Evolutionary conservation across 2,888 invertebrate genomes (phyloP).

Genomic region (Luperina nickerlii): DNA sequence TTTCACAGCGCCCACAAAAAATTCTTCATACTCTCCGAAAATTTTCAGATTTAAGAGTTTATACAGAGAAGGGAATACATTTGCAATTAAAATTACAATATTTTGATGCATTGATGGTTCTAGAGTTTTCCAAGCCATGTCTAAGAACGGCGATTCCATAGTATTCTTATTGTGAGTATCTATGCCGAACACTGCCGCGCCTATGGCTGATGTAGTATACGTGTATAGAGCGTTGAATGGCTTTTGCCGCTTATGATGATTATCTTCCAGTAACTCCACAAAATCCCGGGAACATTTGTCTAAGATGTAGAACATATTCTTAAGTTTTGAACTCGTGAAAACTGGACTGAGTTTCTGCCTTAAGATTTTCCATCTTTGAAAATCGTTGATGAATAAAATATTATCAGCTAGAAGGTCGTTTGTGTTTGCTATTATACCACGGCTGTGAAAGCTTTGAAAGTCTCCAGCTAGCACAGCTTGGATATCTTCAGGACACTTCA

Average conservation of each 20-base stretch:
- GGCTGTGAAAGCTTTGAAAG: conserved; percentile 77
- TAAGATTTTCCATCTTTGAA: conserved; percentile 79
- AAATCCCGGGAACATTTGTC: conserved; percentile 79
- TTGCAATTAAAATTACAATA: conserved; percentile 66
- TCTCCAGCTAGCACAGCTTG: conserved; percentile 77
- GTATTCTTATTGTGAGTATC: conserved; percentile 76
- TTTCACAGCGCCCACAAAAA: conserved; percentile 79
- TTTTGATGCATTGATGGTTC: conserved; percentile 66
- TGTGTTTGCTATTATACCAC: conserved; percentile 74
- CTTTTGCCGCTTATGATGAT: conserved; percentile 65
- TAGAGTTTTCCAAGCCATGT: conserved; percentile 75
- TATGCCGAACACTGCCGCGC: conserved; percentile 84
- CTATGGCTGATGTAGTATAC: conserved; percentile 79
- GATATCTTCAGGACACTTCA: conserved; percentile 78
- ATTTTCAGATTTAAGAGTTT: conserved; percentile 72
- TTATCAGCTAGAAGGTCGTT: conserved; percentile 79
- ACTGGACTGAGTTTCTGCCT: conserved; percentile 82
- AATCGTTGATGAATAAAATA: conserved; percentile 77
- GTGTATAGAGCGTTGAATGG: conserved; percentile 76
- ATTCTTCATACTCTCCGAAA: conserved; percentile 77
- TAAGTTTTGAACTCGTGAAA: conserved; percentile 81
- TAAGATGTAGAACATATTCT: conserved; percentile 83
- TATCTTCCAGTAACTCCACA: conserved; percentile 70
- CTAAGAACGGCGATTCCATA: conserved; percentile 80
- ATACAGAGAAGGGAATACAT: conserved; percentile 71